Base-by-base conservation (phyloP, 2,797 vertebrate genomes). In the Morelia viridis region DNA sequence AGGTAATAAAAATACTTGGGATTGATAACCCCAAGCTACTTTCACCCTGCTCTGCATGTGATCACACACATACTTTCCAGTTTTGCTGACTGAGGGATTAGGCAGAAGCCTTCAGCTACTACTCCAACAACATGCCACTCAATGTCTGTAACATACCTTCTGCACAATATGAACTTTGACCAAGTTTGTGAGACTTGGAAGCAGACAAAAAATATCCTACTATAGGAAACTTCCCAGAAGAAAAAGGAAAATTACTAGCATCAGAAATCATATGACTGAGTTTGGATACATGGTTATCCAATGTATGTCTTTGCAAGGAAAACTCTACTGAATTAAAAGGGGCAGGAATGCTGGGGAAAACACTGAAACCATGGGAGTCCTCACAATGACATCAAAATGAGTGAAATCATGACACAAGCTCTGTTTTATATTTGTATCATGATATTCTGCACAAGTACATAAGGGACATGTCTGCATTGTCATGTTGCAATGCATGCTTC, bases 91-190 rank as follows among this genome's bases (percentile, higher is more conserved):
- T 84, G 83, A 71, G 87, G 50, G 58, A 76, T 58, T 86, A 94
- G 76, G 93, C 76, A 41, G 35, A 95, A 94, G 53, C 0, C 1
- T 0, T 58, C 83, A 85, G 58, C 62, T 93, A 8, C n/a, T 88
- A 89, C 41, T 11, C 2, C 6, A 71, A 60, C 86, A 93, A 92
- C 58, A 0, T 0, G 13, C 41, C 85, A 85, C n/a, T 61, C 60
- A 76, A 76, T 50, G 65, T 19, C 31, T 90, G 13, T 56, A 64
- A 90, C 83, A 84, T 35, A 64, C 87, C 85, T 83, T 92, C 89
- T 91, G 89, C 26, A 0, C 57, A 83, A 9, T 41, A 35, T 11
- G 93, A 95, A 92, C 90, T 94, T 91, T 94, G 89, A 92, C 88
- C 92, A 85, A 94, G 10, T 83, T 91, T 91, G 90, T 83, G n/a